These are phyloP conservation scores for Alligator mississippiensis DNA, from an alignment of 2,113 vertebrate genomes.

Conservation along the genomic window DNA sequence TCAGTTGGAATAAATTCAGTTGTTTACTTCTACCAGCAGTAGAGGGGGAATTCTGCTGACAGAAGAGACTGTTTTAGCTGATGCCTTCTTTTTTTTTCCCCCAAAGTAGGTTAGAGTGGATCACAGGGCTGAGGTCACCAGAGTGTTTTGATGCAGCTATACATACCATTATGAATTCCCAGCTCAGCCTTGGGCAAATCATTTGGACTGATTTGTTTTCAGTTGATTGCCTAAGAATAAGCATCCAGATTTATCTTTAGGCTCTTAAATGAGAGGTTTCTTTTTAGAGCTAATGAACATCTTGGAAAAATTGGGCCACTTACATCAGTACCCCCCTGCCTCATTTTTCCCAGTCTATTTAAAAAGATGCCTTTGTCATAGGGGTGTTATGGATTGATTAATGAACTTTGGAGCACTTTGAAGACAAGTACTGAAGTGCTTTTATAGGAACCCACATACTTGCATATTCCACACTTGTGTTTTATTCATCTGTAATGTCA, in stretches of 20 bases:
- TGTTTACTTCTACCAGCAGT: accelerated
- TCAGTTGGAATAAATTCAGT: not conserved
- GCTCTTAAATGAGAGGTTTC: not conserved
- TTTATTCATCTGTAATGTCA: not conserved
- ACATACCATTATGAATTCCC: not conserved
- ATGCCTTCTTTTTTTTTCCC: not conserved
- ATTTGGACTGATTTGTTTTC: not conserved
- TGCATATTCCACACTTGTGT: not conserved
- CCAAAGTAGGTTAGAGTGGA: not conserved
- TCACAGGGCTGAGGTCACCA: not conserved
- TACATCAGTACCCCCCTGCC: not conserved
- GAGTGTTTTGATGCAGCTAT: not conserved
- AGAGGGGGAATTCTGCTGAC: not conserved
- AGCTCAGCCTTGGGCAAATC: not conserved
- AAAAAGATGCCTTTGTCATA: not conserved
- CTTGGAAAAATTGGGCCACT: not conserved
- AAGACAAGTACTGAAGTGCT: not conserved
- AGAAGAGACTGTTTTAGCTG: not conserved
- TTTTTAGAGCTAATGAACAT: not conserved
- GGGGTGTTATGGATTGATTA: not conserved
- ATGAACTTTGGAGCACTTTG: not conserved
- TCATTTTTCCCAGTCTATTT: not conserved
- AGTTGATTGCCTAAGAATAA: not conserved
- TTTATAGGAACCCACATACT: not conserved
- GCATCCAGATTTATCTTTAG: not conserved